A percentile compares a stretch with the other conserved stretches of the same genome.
Conservation (phyloP, 1,140 invertebrate genomes). For the Microplitis demolitor region DNA sequence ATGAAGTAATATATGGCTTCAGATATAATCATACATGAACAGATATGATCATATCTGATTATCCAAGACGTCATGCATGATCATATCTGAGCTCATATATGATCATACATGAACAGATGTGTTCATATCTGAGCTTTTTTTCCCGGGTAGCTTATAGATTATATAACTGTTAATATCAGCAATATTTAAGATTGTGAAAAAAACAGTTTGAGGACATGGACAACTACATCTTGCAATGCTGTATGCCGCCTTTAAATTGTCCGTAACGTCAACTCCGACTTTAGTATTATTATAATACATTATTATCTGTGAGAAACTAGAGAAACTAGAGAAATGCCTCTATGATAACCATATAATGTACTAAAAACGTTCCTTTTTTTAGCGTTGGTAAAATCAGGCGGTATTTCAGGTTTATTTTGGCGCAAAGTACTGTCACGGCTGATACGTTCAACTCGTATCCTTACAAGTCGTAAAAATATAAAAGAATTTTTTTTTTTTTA, state of each 20-base stretch:
- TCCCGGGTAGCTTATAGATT: background rate
- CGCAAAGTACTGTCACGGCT: conserved; percentile 48
- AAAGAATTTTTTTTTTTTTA: too few species aligned
- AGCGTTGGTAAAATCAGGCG: conserved; percentile 39
- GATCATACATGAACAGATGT: too few species aligned
- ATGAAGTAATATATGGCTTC: too few species aligned
- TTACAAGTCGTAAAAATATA: too few species aligned
- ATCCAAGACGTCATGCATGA: too few species aligned
- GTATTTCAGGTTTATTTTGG: conserved; percentile 53
- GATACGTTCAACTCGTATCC: too few species aligned
- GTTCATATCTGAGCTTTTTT: too few species aligned
- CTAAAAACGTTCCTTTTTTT: conserved; percentile 28
- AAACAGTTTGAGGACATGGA: conserved; percentile 41
- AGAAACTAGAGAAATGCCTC: conserved; percentile 42
- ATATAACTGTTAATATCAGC: conserved; percentile 14
- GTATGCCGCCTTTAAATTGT: conserved; percentile 39
- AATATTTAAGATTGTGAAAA: conserved; percentile 36
- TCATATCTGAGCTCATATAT: too few species aligned
- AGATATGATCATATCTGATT: too few species aligned
- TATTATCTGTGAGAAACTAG: too few species aligned
- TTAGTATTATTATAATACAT: conserved; percentile 46
- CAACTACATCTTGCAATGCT: conserved; percentile 34
- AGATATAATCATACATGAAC: too few species aligned
- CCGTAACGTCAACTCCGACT: conserved; percentile 44
- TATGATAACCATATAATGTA: conserved; percentile 40